A percentile compares a stretch with the other conserved stretches of the same genome.
phyloP scores from a whole-genome alignment of 2,888 invertebrate species.

The Macropis europaea region DNA sequence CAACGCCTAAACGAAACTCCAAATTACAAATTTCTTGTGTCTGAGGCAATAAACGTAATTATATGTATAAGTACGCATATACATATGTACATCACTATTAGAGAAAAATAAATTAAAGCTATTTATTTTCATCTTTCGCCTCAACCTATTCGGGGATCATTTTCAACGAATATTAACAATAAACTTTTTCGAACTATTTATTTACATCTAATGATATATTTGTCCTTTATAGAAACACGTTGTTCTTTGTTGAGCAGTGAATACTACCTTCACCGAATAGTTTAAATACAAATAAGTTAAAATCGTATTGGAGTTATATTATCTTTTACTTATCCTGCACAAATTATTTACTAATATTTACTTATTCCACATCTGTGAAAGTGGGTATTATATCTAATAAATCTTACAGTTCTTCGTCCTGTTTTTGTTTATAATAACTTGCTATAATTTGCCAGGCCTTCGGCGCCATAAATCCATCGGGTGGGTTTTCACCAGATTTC shows the following conservation, averaged over 20 bases:
- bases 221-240: conserved; percentile 70
- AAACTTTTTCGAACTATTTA: not conserved
- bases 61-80: conserved; percentile 1
- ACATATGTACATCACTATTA: conserved; percentile 38
- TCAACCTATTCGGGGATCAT: not conserved
- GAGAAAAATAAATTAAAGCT: conserved; percentile 32
- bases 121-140: conserved; percentile 30
- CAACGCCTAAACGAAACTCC: conserved; percentile 24
- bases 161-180: not conserved
- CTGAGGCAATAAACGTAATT: conserved; percentile 59
- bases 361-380: too few species aligned
- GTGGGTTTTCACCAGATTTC: conserved; percentile 91
- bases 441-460: conserved; percentile 94
- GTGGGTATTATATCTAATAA: not conserved
- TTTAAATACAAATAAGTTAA: conserved; percentile 4
- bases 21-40: conserved; percentile 54
- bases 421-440: conserved; percentile 87
- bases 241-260: not conserved
- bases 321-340: too few species aligned
- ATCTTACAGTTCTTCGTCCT: not conserved
- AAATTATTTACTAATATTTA: too few species aligned
- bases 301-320: not conserved
- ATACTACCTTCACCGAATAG: not conserved
- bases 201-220: not conserved
- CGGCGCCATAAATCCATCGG: conserved; percentile 97